Evolutionary conservation across 2,797 vertebrate species (phyloP), one percentile per base, ranked within the genome.

Genomic region (Esox masquinongy): DNA sequence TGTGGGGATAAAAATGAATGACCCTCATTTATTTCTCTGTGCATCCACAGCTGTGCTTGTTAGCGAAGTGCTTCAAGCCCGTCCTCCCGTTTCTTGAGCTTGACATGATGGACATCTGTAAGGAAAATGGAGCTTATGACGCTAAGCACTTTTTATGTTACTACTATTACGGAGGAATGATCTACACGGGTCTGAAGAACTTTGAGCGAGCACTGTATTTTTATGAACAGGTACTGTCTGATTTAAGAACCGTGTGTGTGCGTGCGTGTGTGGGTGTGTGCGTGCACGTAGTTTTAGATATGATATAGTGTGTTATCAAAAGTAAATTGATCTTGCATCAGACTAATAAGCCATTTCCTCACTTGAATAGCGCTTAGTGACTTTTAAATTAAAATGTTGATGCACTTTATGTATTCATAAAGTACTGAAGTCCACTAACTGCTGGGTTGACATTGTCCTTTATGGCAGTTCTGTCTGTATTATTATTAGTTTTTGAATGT

Each of bases 21-120:
- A 31, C 63, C 63, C 63, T 31, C 61, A 64, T 14, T 14, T 1
- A n/a, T 26, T 9, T 50, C 31, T 16, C 24, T 63, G 19, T 61
- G 9, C 61, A 29, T 49, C 36, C 29, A 72, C 91, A 99, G 98
- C 94, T 99, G 91, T 99, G 97, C 94, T 96, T 99, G 92, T 95
- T 99, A 94, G 97, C 98, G 47, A 99, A 99, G 95, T 99, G 97
- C 92, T 99, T 99, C 94, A 99, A 99, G 93, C 98, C 97, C 63
- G 97, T 94, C 73, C 95, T 99, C 80, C 96, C 96, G 1, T 99
- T 98, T 92, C 93, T 99, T 92, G 98, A 99, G 77, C 92, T 98
- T 92, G 98, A 99, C 92, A 99, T 99, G 97, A 98, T 99, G 97
- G 98, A 99, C 93, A 99, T 99, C 91, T 99, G 98, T 92, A 99